These are phyloP conservation scores for Emydoidea blandingii DNA, from an alignment of 2,797 vertebrate genomes.

Conservation along the genomic window DNA sequence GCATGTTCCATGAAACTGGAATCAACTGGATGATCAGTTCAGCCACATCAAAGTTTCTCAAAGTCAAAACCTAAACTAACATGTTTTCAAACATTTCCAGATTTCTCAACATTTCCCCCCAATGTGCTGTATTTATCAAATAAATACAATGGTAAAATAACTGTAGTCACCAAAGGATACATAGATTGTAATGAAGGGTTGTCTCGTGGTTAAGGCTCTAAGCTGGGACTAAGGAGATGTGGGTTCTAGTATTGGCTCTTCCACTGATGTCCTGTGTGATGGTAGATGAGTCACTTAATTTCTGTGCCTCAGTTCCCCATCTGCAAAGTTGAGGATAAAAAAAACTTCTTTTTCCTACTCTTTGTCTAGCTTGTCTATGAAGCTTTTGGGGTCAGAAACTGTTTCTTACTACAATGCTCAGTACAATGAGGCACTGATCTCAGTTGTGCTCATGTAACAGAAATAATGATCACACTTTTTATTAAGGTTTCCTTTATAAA, in stretches of 20 bases:
- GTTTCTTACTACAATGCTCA: background rate
- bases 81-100: background rate
- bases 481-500: background rate
- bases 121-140: accelerated
- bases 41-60: background rate
- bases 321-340: background rate
- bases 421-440: background rate
- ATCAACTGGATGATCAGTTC: background rate
- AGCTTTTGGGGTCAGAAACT: background rate
- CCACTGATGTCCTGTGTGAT: background rate
- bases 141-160: background rate
- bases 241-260: background rate
- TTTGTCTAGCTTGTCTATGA: background rate
- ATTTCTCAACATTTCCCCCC: background rate
- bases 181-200: background rate
- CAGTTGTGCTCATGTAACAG: background rate
- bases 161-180: accelerated
- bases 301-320: background rate
- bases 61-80: background rate
- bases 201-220: background rate
- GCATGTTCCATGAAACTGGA: background rate
- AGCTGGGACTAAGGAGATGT: background rate
- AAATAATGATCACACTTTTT: background rate
- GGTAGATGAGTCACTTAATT: background rate
- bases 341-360: accelerated